These are phyloP conservation scores for Coptotermes formosanus DNA, from an alignment of 1,140 invertebrate genomes.

Conservation along the genomic window DNA sequence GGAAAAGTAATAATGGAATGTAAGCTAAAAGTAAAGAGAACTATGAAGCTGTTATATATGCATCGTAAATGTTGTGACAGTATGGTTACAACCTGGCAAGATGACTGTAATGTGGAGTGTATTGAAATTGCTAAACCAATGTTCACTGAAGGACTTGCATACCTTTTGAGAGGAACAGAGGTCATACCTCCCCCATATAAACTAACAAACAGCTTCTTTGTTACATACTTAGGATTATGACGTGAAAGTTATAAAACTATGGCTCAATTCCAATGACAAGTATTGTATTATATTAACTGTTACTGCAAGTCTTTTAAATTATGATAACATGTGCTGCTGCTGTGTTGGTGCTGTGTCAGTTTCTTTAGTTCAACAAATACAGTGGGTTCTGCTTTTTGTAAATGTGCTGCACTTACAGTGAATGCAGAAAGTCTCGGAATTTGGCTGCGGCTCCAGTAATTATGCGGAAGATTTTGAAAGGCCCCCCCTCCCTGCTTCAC, in stretches of 20 bases:
- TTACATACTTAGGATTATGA: constrained; percentile 27
- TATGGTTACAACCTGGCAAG: constrained; percentile 28
- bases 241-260: not conserved
- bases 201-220: constrained; percentile 24
- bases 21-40: constrained; percentile 15
- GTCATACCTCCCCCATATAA: constrained; percentile 23
- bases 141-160: constrained; percentile 32
- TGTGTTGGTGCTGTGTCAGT: too few species aligned
- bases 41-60: constrained; percentile 30
- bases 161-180: constrained; percentile 28
- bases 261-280: too few species aligned
- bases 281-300: too few species aligned
- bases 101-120: constrained; percentile 31
- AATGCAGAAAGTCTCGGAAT: too few species aligned
- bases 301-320: too few species aligned
- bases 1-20: not conserved
- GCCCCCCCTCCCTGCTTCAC: too few species aligned
- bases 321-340: too few species aligned
- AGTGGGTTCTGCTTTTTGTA: too few species aligned
- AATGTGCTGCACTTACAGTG: too few species aligned
- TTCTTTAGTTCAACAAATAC: too few species aligned
- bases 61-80: constrained; percentile 12
- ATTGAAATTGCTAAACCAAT: constrained; percentile 33
- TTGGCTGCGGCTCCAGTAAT: too few species aligned
- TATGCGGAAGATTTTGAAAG: too few species aligned